phyloP scores from a whole-genome alignment of 2,888 invertebrate genomes.

The Caenorhabditis becei region DNA sequence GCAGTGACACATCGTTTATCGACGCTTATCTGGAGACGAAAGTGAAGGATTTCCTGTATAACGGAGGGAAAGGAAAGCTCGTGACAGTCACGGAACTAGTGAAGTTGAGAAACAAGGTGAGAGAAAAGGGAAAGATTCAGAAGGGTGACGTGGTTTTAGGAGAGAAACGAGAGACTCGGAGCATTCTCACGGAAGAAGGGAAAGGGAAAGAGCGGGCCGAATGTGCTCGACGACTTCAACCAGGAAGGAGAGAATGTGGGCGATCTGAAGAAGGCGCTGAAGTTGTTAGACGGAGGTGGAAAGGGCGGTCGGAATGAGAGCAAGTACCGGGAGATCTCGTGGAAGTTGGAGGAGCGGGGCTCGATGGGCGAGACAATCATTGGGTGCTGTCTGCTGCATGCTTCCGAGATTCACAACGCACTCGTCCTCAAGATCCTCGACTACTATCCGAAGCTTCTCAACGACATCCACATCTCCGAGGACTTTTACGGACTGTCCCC shows the following conservation, averaged over 20 bases:
- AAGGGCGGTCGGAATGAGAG: slow-evolving; percentile 81
- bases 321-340: slow-evolving; percentile 85
- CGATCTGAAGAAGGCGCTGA: slow-evolving; percentile 76
- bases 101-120: slow-evolving; percentile 85
- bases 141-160: slow-evolving; percentile 81
- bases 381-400: slow-evolving; percentile 88
- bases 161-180: slow-evolving; percentile 84
- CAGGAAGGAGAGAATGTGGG: slow-evolving; percentile 71
- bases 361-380: slow-evolving; percentile 92
- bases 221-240: slow-evolving; percentile 75
- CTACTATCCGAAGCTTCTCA: slow-evolving; percentile 94
- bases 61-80: slow-evolving; percentile 92
- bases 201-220: slow-evolving; percentile 75
- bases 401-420: slow-evolving; percentile 92
- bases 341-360: slow-evolving; percentile 72
- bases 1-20: slow-evolving; percentile 75
- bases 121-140: background rate
- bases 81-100: slow-evolving; percentile 93
- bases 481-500: slow-evolving; percentile 89
- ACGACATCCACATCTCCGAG: slow-evolving; percentile 95
- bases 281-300: slow-evolving; percentile 73
- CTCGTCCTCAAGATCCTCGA: slow-evolving; percentile 93
- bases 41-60: slow-evolving; percentile 93
- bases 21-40: slow-evolving; percentile 61
- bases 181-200: slow-evolving; percentile 79